These are phyloP conservation scores for Otus scops DNA, from an alignment of 2,797 vertebrate species.

Conservation along the genomic window DNA sequence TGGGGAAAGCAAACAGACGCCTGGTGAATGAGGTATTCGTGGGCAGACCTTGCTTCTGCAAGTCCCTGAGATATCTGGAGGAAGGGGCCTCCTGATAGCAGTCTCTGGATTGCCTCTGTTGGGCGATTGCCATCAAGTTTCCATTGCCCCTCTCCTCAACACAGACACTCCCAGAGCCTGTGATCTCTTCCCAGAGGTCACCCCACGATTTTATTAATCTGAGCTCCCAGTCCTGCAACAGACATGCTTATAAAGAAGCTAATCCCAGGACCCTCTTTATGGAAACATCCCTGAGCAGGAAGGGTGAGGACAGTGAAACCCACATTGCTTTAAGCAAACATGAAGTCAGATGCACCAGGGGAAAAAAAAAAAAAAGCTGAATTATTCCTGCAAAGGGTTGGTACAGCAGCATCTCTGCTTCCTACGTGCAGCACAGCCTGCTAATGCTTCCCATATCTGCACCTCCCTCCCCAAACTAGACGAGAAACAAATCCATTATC, in stretches of 20 bases:
- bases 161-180: neutral
- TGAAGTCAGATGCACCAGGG: neutral
- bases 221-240: neutral
- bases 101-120: neutral
- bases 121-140: neutral
- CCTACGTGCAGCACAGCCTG: neutral
- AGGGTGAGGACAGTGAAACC: neutral
- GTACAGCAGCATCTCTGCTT: neutral
- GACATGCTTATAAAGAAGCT: neutral
- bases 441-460: neutral
- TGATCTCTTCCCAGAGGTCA: neutral
- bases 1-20: neutral
- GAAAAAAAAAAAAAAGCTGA: neutral
- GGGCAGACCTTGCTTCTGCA: neutral
- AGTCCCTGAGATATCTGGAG: neutral
- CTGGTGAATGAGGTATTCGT: neutral
- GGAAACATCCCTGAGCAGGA: neutral
- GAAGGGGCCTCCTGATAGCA: neutral
- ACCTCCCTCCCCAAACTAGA: neutral
- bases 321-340: neutral
- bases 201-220: neutral
- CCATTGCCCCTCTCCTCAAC: neutral
- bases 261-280: neutral
- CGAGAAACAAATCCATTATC: slow-evolving; percentile 62
- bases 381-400: neutral